Evolutionary conservation across 1,140 invertebrate genomes (phyloP).

Genomic region (Dolichoris vasculosae): DNA sequence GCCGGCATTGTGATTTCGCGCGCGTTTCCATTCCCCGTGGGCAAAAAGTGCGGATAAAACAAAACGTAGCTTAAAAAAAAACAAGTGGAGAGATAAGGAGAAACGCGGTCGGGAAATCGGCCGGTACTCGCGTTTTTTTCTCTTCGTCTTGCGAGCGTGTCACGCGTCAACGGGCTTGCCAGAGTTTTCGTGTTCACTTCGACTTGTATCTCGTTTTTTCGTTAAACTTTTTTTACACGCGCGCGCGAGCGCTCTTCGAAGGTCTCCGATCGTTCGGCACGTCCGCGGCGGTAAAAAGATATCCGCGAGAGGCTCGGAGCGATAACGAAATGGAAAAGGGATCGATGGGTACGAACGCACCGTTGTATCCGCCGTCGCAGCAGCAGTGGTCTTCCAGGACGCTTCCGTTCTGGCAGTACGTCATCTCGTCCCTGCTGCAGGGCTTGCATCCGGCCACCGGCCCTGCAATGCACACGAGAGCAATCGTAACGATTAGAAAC

Average conservation of each 20-base stretch:
- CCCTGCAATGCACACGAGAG: slow-evolving; percentile 69
- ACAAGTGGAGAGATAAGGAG: neutral
- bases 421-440: slow-evolving; percentile 78
- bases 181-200: neutral
- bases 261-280: neutral
- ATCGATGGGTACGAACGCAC: slow-evolving; percentile 56
- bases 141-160: neutral
- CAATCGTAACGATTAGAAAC: neutral
- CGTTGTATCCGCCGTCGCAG: slow-evolving; percentile 76
- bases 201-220: neutral
- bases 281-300: neutral
- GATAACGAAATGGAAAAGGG: neutral
- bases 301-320: neutral
- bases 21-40: no score
- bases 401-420: slow-evolving; percentile 78
- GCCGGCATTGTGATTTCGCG: neutral
- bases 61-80: neutral
- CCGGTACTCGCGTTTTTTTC: neutral
- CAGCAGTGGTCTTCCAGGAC: slow-evolving; percentile 83
- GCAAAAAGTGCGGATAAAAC: neutral
- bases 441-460: slow-evolving; percentile 78
- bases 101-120: neutral
- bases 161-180: neutral
- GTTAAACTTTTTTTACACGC: neutral
- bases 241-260: neutral